Evolutionary conservation across 2,888 invertebrate genomes (phyloP).

Genomic region (Synanthedon formicaeformis): DNA sequence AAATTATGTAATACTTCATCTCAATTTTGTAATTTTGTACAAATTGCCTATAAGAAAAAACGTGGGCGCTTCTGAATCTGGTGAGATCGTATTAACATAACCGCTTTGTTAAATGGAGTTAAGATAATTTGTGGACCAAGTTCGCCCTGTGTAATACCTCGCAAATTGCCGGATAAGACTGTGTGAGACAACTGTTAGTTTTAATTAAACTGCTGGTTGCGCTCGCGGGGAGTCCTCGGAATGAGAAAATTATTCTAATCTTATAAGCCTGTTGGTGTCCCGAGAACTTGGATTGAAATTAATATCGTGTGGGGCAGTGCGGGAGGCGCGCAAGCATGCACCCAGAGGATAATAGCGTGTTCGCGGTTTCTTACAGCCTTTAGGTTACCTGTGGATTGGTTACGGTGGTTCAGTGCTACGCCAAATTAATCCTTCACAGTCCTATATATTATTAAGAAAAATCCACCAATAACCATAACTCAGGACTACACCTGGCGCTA

Average conservation of each 20-base stretch:
- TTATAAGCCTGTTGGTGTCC: conserved; percentile 62
- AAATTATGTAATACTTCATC: conserved; percentile 42
- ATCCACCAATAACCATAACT: background rate
- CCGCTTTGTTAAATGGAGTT: conserved; percentile 67
- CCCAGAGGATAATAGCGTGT: conserved; percentile 10
- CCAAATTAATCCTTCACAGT: background rate
- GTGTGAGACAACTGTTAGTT: conserved; percentile 71
- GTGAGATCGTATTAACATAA: conserved; percentile 65
- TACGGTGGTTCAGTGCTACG: background rate
- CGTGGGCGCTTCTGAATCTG: conserved; percentile 47
- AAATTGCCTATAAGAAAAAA: conserved; percentile 53
- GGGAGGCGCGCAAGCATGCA: conserved; percentile 8
- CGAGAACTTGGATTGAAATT: conserved; percentile 50
- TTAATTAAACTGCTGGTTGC: conserved; percentile 69
- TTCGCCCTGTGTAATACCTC: conserved; percentile 66
- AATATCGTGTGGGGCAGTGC: conserved; percentile 46
- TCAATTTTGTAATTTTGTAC: conserved; percentile 48
- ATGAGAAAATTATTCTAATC: conserved; percentile 70
- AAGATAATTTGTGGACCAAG: conserved; percentile 68
- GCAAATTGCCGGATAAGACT: conserved; percentile 70
- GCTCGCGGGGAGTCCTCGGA: conserved; percentile 58
- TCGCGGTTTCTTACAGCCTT: conserved; percentile 2
- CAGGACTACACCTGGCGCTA: conserved; percentile 11
- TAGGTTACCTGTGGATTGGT: background rate
- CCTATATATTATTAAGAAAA: background rate